Conservation (phyloP, 2,888 invertebrate species). For the Phortica magna region DNA sequence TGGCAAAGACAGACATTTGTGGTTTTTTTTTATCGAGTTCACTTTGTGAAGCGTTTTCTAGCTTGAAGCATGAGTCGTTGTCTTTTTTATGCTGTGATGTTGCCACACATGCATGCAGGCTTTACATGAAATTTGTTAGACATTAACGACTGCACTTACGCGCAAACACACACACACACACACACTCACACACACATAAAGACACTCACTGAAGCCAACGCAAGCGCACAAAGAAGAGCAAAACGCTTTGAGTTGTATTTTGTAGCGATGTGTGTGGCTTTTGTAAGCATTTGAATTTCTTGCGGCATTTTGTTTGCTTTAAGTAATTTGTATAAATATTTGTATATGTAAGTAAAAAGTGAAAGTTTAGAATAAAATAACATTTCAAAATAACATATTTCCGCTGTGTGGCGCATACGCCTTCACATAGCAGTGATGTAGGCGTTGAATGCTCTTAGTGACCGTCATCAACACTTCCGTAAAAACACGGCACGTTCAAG, state of each 20-base stretch:
- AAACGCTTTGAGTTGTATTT: not conserved
- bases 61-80: not conserved
- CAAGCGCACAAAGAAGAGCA: not conserved
- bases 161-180: not conserved
- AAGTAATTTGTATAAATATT: too few relatives aligned
- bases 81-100: not conserved
- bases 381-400: not conserved
- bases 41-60: slow-evolving; percentile 9
- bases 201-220: not conserved
- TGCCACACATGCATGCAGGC: slow-evolving; percentile 17
- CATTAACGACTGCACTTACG: slow-evolving; percentile 1
- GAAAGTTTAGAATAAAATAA: slow-evolving; percentile 29
- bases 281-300: not conserved
- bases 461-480: not conserved
- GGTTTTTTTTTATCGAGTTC: slow-evolving; percentile 11
- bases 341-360: not conserved
- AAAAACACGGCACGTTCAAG: not conserved
- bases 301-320: not conserved
- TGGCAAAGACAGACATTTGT: not conserved
- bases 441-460: not conserved
- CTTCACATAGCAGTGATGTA: not conserved
- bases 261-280: slow-evolving; percentile 9
- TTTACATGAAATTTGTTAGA: slow-evolving; percentile 21
- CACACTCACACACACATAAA: not conserved
- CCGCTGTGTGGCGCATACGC: too few relatives aligned